These are phyloP conservation scores for Melanostoma mellinum DNA, from an alignment of 2,888 invertebrate species.

Conservation along the genomic window DNA sequence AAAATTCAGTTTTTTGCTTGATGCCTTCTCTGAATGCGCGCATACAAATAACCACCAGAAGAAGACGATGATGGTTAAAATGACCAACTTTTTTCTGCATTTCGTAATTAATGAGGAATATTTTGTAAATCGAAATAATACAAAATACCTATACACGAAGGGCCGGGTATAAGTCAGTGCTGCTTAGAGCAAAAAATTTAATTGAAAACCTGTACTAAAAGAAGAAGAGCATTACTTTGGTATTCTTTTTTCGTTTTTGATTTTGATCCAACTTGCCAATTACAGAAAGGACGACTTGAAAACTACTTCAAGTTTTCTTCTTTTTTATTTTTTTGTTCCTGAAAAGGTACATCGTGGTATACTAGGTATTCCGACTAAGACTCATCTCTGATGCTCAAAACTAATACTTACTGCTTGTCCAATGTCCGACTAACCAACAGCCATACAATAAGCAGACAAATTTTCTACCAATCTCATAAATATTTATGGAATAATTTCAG, in stretches of 20 bases:
- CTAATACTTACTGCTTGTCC: constrained; percentile 47
- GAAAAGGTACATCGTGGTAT: neutral
- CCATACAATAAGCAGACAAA: constrained; percentile 61
- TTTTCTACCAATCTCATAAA: constrained; percentile 68
- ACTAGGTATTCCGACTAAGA: neutral
- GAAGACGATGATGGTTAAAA: constrained; percentile 10
- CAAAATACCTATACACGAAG: constrained; percentile 35
- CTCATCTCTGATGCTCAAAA: constrained; percentile 16
- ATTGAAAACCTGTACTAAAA: constrained; percentile 16
- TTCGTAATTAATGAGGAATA: constrained; percentile 64
- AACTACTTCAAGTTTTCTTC: constrained; percentile 45
- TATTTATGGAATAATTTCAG: constrained; percentile 73
- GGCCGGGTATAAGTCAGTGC: neutral
- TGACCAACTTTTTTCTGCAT: constrained; percentile 13
- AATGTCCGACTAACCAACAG: constrained; percentile 50
- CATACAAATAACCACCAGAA: neutral
- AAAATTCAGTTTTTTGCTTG: constrained; percentile 8
- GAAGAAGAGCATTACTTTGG: constrained; percentile 20
- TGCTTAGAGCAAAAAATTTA: constrained; percentile 38
- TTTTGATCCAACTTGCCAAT: constrained; percentile 49
- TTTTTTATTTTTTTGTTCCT: neutral
- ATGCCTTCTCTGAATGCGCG: constrained; percentile 20
- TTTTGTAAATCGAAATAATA: constrained; percentile 58
- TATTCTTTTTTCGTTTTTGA: constrained; percentile 10
- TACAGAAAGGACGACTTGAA: constrained; percentile 53